These are phyloP conservation scores for Idaea dimidiata DNA, from an alignment of 2,888 invertebrate species.

Conservation along the genomic window DNA sequence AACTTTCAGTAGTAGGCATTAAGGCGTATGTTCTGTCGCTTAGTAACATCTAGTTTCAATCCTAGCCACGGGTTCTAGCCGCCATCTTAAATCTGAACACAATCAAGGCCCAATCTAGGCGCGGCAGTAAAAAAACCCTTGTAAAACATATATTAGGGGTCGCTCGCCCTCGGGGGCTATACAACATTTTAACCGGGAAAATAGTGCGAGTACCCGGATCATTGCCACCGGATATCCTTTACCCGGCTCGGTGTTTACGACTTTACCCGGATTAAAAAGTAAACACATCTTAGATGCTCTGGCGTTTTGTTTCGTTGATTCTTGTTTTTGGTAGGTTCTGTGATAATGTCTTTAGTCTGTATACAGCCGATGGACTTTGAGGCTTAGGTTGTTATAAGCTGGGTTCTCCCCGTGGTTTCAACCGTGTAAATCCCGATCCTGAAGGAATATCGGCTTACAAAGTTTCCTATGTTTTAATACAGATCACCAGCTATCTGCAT, in stretches of 20 bases:
- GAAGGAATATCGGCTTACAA: no score
- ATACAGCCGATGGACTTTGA: no score
- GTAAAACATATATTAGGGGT: conserved; percentile 65
- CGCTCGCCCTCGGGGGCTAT: conserved; percentile 39
- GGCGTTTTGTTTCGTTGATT: no score
- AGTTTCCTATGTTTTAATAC: no score
- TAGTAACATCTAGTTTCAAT: background rate
- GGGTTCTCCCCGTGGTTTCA: no score
- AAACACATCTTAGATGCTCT: conserved; percentile 27
- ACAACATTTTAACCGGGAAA: conserved; percentile 65
- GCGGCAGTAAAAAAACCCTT: conserved; percentile 21
- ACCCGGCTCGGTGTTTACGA: conserved; percentile 65
- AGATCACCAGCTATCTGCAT: no score
- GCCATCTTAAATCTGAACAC: background rate
- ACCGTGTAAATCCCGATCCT: no score
- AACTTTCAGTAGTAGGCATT: no score
- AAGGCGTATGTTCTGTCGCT: background rate
- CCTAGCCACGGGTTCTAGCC: background rate
- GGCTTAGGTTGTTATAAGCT: no score
- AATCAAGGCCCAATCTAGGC: background rate
- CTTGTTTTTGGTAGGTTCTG: no score
- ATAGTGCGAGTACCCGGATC: conserved; percentile 73
- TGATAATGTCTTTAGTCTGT: no score
- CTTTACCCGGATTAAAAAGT: conserved; percentile 66
- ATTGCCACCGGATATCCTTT: conserved; percentile 73